These are phyloP conservation scores for Cephalotes varians DNA, from an alignment of 2,888 invertebrate species.

Conservation along the genomic window DNA sequence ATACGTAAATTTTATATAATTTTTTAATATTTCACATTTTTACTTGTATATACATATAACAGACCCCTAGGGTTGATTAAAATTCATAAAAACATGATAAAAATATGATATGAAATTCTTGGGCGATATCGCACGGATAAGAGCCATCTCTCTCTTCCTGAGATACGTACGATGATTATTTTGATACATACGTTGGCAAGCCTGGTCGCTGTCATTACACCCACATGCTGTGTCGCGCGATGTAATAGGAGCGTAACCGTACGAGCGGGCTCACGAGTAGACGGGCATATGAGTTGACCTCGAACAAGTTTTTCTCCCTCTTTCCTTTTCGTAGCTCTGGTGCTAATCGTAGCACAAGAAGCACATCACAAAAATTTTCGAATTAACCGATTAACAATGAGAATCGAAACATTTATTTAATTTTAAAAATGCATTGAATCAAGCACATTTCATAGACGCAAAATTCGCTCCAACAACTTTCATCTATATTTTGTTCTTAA, in stretches of 20 bases:
- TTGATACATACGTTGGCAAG: conserved; percentile 30
- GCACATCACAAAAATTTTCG: background rate
- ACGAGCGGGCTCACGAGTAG: conserved; percentile 23
- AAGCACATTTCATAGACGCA: background rate
- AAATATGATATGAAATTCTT: background rate
- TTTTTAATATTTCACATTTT: background rate
- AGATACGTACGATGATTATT: conserved; percentile 23
- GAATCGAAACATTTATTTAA: background rate
- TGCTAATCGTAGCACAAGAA: conserved; percentile 12
- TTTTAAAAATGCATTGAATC: background rate
- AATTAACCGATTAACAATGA: background rate
- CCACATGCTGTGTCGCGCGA: conserved; percentile 37
- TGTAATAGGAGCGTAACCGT: conserved; percentile 52
- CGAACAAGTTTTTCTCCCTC: conserved; percentile 15
- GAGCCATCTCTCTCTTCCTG: background rate
- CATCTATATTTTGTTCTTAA: background rate
- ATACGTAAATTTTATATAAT: background rate
- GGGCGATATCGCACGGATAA: background rate
- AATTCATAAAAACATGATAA: background rate
- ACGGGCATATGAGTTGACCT: too few relatives aligned
- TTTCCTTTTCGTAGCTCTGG: background rate
- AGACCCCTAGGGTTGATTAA: background rate
- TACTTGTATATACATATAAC: background rate
- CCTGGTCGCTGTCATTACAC: conserved; percentile 62
- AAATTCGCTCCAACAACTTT: background rate